Percentiles rank a stretch among this genome's conserved stretches.
phyloP scores from a whole-genome alignment of 2,888 invertebrate genomes.

The Glaucopsyche alexis region DNA sequence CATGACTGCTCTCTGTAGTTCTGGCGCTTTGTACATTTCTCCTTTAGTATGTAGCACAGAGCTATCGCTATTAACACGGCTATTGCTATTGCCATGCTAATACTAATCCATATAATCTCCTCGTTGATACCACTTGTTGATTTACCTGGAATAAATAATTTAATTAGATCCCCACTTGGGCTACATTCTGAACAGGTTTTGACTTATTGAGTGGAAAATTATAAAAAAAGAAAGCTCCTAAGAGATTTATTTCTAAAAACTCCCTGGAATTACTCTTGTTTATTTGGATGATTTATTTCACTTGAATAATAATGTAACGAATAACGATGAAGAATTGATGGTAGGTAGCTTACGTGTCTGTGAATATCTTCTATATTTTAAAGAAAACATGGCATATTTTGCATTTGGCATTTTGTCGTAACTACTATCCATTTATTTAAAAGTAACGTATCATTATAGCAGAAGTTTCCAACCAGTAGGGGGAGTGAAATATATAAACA shows the following conservation, averaged over 20 bases:
- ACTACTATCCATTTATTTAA: neutral
- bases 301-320: neutral
- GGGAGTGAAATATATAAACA: too few relatives aligned
- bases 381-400: neutral
- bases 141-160: conserved; percentile 80
- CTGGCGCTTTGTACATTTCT: conserved; percentile 88
- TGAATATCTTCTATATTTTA: neutral
- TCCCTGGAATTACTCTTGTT: neutral
- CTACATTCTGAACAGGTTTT: neutral
- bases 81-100: conserved; percentile 91
- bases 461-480: neutral
- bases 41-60: conserved; percentile 88
- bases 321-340: neutral
- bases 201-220: neutral
- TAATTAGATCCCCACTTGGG: neutral
- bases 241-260: conserved; percentile 4
- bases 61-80: conserved; percentile 90
- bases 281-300: neutral
- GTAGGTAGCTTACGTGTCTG: neutral
- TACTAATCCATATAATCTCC: conserved; percentile 93
- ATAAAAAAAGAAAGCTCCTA: neutral
- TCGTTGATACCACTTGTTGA: conserved; percentile 92
- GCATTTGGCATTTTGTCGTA: neutral
- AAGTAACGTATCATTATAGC: neutral
- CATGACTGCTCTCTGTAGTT: conserved; percentile 87